These are phyloP conservation scores for Exaiptasia diaphana DNA, from an alignment of 64 coral and sea anemone species.

Conservation along the genomic window DNA sequence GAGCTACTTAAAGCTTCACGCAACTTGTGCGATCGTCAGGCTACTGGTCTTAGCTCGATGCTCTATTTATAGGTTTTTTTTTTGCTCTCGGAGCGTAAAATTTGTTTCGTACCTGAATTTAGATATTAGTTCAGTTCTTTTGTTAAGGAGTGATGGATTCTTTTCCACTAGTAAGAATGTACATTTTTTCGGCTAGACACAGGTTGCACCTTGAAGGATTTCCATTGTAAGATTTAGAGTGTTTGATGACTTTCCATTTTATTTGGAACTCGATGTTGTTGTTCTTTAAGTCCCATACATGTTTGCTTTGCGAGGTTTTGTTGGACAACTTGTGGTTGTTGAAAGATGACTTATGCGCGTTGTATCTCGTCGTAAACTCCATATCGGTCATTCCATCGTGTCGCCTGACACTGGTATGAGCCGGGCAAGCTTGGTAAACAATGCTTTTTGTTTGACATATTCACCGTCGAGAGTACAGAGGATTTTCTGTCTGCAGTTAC, in stretches of 20 bases:
- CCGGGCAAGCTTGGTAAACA: too few relatives aligned
- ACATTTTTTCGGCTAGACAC: background rate
- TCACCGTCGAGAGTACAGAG: too few relatives aligned
- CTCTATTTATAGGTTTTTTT: background rate
- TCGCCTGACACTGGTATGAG: too few relatives aligned
- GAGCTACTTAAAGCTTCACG: background rate
- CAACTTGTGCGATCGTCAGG: background rate
- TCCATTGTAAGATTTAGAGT: background rate
- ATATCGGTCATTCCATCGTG: constrained; percentile 25
- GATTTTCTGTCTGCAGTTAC: too few relatives aligned
- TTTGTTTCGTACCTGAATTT: constrained; percentile 7
- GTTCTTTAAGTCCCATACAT: constrained; percentile 49
- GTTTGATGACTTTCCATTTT: background rate
- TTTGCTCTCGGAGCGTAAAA: background rate
- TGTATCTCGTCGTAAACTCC: constrained; percentile 13
- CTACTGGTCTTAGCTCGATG: background rate
- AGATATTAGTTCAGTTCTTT: constrained; percentile 2
- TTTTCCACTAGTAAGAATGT: background rate
- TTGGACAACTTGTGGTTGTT: constrained; percentile 38
- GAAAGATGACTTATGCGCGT: constrained; percentile 42
- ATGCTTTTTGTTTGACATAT: too few relatives aligned
- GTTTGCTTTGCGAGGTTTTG: constrained; percentile 24
- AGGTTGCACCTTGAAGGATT: background rate
- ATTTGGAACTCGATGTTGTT: background rate
- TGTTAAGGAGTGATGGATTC: background rate